Conservation (phyloP, 2,113 vertebrate species). For the Turnix velox region DNA sequence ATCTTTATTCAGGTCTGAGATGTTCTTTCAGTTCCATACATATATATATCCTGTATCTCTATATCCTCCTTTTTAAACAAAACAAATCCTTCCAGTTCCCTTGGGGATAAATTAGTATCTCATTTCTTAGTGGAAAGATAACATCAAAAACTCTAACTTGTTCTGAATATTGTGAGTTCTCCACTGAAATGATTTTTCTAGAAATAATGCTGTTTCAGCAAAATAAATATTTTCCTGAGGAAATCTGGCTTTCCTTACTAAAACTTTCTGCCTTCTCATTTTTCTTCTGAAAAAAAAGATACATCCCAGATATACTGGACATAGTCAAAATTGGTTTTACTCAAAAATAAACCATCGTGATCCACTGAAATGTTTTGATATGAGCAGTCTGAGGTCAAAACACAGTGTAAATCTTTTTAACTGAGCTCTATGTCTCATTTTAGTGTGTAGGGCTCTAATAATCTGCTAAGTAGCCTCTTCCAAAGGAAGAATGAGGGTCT, state of each 20-base stretch:
- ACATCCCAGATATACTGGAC: neutral
- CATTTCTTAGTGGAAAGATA: neutral
- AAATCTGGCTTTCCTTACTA: neutral
- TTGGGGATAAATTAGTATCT: neutral
- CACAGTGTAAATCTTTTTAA: neutral
- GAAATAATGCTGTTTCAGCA: neutral
- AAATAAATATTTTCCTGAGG: neutral
- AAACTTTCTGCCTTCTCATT: neutral
- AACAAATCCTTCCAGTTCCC: neutral
- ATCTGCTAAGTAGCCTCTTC: neutral
- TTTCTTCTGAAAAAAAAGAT: neutral
- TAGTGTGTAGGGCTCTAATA: neutral
- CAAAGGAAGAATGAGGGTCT: neutral
- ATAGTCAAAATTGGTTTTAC: neutral
- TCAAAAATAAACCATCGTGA: neutral
- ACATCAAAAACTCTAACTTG: neutral
- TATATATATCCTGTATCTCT: too few relatives aligned
- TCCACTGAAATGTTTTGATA: neutral
- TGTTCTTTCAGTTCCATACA: neutral
- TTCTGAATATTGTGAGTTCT: neutral
- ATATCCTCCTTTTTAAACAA: neutral
- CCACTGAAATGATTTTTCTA: neutral
- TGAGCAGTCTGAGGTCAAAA: neutral
- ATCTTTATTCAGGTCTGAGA: constrained; percentile 14
- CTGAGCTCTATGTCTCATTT: neutral